These are phyloP conservation scores for Poeciliopsis turneri DNA, from an alignment of 2,797 vertebrate species.

Conservation along the genomic window DNA sequence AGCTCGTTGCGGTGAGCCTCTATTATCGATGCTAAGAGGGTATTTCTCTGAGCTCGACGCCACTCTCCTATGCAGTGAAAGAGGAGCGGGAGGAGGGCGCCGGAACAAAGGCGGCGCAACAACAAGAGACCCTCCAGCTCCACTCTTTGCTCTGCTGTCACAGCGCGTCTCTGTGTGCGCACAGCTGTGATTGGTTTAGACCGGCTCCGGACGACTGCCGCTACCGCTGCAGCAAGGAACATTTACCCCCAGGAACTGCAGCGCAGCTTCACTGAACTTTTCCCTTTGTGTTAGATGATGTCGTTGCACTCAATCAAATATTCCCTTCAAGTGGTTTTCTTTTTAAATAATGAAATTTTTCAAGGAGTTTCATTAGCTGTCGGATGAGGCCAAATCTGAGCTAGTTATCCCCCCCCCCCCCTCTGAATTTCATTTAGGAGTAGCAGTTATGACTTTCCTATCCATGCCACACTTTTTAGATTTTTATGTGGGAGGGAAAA, in stretches of 20 bases:
- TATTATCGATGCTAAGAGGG: constrained; percentile 70
- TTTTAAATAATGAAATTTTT: not conserved
- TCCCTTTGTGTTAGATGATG: not conserved
- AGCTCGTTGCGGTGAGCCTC: constrained; percentile 42
- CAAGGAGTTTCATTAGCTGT: not conserved
- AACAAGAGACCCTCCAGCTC: constrained; percentile 43
- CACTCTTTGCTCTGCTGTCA: constrained; percentile 39
- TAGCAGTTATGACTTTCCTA: not conserved
- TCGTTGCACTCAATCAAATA: not conserved
- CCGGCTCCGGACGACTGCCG: constrained; percentile 38
- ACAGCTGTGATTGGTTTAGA: constrained; percentile 39
- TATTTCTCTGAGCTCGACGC: constrained; percentile 40
- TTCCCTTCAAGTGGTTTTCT: not conserved
- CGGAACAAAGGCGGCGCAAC: constrained; percentile 65
- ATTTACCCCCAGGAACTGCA: not conserved
- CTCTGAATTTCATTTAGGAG: not conserved
- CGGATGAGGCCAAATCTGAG: too few species aligned
- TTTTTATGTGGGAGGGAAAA: not conserved
- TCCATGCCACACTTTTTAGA: not conserved
- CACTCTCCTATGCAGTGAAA: constrained; percentile 50
- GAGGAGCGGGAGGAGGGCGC: constrained; percentile 61
- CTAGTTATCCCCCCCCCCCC: not conserved
- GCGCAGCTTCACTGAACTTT: not conserved
- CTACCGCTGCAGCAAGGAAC: not conserved
- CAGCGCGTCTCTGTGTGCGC: constrained; percentile 21